Base-by-base conservation (phyloP, 2,113 vertebrate species). In the Lepidiolamprologus cunningtoni region DNA sequence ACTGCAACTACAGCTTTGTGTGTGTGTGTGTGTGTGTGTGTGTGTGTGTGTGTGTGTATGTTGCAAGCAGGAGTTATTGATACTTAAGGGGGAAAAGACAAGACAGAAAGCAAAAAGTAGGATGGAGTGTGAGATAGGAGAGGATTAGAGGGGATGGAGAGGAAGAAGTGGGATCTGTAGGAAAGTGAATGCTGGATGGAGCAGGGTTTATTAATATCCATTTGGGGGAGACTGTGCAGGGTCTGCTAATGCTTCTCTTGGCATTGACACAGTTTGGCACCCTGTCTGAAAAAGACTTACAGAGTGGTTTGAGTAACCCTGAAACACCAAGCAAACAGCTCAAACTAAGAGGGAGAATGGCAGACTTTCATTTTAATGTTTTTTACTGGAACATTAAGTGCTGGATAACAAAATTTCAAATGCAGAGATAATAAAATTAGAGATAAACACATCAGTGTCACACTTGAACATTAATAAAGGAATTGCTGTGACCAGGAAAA, bases 151-250 rank as follows among this genome's bases (percentile, higher is more conserved):
- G 73, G 79, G 86, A 88, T 88, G 88, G 68, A 89, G 89, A 89
- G 66, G 47, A 90, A 90, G 68, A 86, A 90, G 89, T 89, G 55
- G 82, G 84, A 87, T 89, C 90, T 82, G 85, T 90, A 63, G 81
- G 80, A 87, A 83, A 86, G 89, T 66, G 85, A 91, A 92, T 89
- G 84, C 52, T 86, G 86, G 86, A 87, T 54, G 21, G 88, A 92
- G 91, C 76, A 73, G 81, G 82, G 91, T 95, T 93, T 95, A 96
- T 95, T 94, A 93, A 95, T 95, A 95, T 94, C 94, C 90, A 94
- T 95, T 92, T 94, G 90, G 73, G 81, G 80, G 78, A 31, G 47
- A 28, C 85, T 82, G 86, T 16, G 68, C 80, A 55, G 89, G 84
- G 91, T 94, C 87, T 45, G 12, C 94, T 95, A 95, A 95, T 94